phyloP scores from a whole-genome alignment of 2,797 vertebrate genomes.

The Spheniscus humboldti region DNA sequence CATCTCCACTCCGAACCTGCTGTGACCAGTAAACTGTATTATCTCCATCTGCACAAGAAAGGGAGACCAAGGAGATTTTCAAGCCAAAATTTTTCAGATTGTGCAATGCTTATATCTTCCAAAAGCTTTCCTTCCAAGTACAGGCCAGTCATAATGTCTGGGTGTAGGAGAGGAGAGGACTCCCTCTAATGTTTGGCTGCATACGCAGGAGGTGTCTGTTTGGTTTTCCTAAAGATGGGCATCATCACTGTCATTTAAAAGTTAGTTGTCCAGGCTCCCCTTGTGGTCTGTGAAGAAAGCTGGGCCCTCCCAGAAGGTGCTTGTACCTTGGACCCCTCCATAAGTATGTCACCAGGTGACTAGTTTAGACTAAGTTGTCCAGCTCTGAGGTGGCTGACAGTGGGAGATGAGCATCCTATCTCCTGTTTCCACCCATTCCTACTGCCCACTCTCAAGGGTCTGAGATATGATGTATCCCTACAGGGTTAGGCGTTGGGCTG shows the following conservation, averaged over 20 bases:
- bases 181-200: not conserved
- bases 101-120: not conserved
- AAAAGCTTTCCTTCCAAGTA: not conserved
- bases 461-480: not conserved
- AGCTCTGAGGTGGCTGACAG: not conserved
- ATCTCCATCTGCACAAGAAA: not conserved
- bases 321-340: not conserved
- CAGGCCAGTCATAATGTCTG: not conserved
- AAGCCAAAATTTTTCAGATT: not conserved
- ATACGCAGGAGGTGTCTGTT: not conserved
- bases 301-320: not conserved
- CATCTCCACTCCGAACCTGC: not conserved
- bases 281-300: not conserved
- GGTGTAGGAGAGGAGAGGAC: not conserved
- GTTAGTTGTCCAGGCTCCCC: not conserved
- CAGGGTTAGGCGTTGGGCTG: not conserved
- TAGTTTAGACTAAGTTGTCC: not conserved
- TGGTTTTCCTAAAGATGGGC: not conserved
- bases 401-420: not conserved
- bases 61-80: not conserved
- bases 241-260: not conserved
- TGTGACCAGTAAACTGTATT: not conserved
- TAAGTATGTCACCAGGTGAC: not conserved
- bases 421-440: not conserved
- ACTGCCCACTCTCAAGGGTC: not conserved